Evolutionary conservation across 2,797 vertebrate species (phyloP), one percentile per base, ranked within the genome.

Genomic region (Tokudaia muenninki): DNA sequence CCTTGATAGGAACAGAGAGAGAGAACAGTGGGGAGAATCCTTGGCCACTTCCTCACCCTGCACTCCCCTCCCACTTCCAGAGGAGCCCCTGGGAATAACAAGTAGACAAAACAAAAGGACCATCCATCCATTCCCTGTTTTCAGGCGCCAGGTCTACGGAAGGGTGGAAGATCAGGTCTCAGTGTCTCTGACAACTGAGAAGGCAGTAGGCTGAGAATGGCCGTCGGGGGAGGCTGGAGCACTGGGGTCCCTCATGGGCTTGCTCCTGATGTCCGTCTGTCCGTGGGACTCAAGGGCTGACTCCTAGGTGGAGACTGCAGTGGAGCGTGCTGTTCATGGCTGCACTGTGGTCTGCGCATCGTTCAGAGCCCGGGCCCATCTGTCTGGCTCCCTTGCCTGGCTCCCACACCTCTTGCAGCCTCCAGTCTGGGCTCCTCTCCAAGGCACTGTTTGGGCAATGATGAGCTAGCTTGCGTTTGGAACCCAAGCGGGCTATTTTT

Each of bases 401-500:
- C 87, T 80, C 87, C 75, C 13, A 14, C 67, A 14, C 83, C 13
- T 52, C 91, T 10, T 0, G 3, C 11, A 1, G 41, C 88, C 82
- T 80, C 67, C 75, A 41, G 94, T 63, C 96, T 55, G 94, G 97
- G 97, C 91, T 78, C 9, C 31, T 88, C 96, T 96, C 96, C 97
- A 96, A 92, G 80, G 1, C 1, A 17, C 47, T n/a, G 92, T 80
- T 86, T 59, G 44, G 10, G 94, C 24, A 10, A 70, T 1, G 61
- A 90, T 26, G 67, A 94, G 95, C 87, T 31, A 44, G 83, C 95
- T 63, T 22, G 2, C 16, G 90, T 91, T 3, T 1, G 57, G 80
- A 94, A 67, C 92, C 96, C 34, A 90, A 92, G 72, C 0, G 24
- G 47, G 92, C 95, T 97, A 97, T 96, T 97, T 97, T 97, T 93